Percentiles rank a stretch among this genome's conserved stretches.
These are phyloP conservation scores for Marronus borbonicus DNA, from an alignment of 2,888 invertebrate genomes.

Conservation along the genomic window DNA sequence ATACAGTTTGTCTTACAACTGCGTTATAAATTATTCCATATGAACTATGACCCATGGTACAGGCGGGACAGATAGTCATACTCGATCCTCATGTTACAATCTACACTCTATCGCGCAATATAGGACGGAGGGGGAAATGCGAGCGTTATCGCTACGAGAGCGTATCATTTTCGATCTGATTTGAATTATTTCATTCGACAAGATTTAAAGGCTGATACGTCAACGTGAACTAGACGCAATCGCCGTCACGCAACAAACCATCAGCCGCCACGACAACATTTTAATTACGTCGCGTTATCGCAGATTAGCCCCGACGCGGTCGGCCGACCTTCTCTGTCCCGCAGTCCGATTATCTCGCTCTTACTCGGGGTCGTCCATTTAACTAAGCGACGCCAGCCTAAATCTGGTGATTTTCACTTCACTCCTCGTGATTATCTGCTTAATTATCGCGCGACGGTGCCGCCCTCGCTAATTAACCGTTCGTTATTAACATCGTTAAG, in stretches of 20 bases:
- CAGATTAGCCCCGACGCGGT: neutral
- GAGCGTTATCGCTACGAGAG: neutral
- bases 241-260: neutral
- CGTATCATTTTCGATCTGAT: neutral
- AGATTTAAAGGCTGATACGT: slow-evolving; percentile 2
- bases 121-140: too few relatives aligned
- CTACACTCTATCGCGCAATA: too few relatives aligned
- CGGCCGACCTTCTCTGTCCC: neutral
- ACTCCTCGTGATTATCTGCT: neutral
- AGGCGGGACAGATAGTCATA: too few relatives aligned
- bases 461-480: slow-evolving; percentile 16
- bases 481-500: neutral
- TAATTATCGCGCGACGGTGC: slow-evolving; percentile 9
- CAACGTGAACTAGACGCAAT: slow-evolving; percentile 4
- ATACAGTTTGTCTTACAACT: too few relatives aligned
- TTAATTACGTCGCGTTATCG: slow-evolving; percentile 10
- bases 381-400: neutral
- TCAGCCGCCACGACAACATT: neutral
- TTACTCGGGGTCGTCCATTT: neutral
- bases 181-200: slow-evolving; percentile 15
- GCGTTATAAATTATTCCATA: too few relatives aligned
- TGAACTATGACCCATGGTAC: too few relatives aligned
- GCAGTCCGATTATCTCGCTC: neutral
- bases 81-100: too few relatives aligned
- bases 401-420: neutral